These are phyloP conservation scores for Diplodus puntazzo DNA, from an alignment of 2,797 vertebrate genomes.

Conservation along the genomic window DNA sequence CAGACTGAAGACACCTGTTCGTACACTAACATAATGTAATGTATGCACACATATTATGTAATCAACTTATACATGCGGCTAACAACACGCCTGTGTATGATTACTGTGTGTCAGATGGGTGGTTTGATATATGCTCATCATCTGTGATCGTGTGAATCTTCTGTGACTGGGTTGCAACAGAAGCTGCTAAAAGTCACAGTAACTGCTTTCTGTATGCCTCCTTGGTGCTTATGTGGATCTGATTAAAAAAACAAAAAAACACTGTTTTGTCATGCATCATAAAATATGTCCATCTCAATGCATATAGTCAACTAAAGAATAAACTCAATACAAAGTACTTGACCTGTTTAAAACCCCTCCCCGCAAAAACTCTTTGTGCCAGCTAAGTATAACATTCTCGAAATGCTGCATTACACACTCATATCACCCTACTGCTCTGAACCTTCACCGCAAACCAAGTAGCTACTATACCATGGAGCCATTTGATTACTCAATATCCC, in stretches of 20 bases:
- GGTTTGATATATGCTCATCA: conserved; percentile 20
- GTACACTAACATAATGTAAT: neutral
- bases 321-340: neutral
- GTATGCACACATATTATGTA: conserved; percentile 1
- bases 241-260: neutral
- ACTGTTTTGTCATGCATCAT: neutral
- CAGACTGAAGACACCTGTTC: neutral
- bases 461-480: conserved; percentile 5
- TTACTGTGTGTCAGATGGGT: conserved; percentile 5
- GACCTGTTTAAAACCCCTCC: too few relatives aligned
- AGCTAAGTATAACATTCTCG: neutral
- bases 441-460: conserved; percentile 2
- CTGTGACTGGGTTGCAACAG: neutral
- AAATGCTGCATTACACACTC: conserved; percentile 11
- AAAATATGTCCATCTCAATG: neutral
- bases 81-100: neutral
- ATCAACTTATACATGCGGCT: neutral
- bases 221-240: neutral
- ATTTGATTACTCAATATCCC: conserved; percentile 10
- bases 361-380: neutral
- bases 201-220: neutral
- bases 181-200: conserved; percentile 4
- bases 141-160: conserved; percentile 25
- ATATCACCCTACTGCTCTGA: conserved; percentile 8
- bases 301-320: neutral